A percentile compares a stretch with the other conserved stretches of the same genome.
These are phyloP conservation scores for Drosophila peninsularis DNA, from an alignment of 2,888 invertebrate genomes.

Conservation along the genomic window DNA sequence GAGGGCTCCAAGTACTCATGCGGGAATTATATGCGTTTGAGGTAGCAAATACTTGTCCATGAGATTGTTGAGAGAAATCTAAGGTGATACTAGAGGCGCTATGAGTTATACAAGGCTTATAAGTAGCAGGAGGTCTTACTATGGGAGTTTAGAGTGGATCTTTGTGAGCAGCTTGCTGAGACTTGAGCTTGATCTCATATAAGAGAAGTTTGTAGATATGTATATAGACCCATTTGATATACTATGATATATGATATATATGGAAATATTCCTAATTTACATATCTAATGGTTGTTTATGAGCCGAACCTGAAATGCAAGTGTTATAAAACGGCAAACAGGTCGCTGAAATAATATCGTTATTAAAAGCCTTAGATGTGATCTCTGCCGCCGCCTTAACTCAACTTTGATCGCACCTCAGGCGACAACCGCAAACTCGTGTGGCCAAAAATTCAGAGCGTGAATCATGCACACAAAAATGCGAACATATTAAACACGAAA, in stretches of 20 bases:
- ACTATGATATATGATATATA: no score
- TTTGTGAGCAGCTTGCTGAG: neutral
- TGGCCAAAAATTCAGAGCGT: constrained; percentile 28
- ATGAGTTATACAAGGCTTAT: neutral
- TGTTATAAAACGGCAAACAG: constrained; percentile 19
- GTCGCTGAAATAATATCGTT: constrained; percentile 1
- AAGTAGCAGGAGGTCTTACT: no score
- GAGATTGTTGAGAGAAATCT: neutral
- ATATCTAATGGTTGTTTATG: neutral
- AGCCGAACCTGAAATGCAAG: constrained; percentile 24
- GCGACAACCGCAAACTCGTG: constrained; percentile 27
- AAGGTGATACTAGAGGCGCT: neutral
- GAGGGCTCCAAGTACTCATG: neutral
- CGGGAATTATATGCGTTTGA: constrained; percentile 3
- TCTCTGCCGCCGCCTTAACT: constrained; percentile 15
- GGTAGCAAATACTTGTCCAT: constrained; percentile 8
- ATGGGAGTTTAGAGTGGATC: neutral
- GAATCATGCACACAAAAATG: constrained; percentile 47
- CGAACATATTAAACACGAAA: constrained; percentile 23
- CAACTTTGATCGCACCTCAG: constrained; percentile 15
- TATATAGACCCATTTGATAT: no score
- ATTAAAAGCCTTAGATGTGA: constrained; percentile 13
- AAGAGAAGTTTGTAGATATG: no score
- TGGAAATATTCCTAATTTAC: no score
- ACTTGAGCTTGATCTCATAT: no score